Percentiles rank a stretch among this genome's conserved stretches.
phyloP scores from a whole-genome alignment of 2,113 vertebrate species.

The Entomyzon cyanotis region DNA sequence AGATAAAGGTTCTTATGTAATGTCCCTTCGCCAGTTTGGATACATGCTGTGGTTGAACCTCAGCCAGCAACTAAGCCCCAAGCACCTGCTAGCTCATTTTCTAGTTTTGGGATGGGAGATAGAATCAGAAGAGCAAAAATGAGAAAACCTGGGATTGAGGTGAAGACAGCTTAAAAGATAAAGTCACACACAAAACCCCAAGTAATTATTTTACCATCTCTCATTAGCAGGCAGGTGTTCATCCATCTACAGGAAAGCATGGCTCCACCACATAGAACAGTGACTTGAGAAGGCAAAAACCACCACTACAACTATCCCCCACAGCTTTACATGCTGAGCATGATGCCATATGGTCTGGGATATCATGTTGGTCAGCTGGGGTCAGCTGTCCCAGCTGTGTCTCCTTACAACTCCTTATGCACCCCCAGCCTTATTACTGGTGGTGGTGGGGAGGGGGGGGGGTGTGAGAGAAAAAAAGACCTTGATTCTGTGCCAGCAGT shows the following conservation, averaged over 20 bases:
- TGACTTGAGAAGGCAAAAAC: not conserved
- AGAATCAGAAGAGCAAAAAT: not conserved
- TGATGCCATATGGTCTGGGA: not conserved
- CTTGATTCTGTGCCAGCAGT: not conserved
- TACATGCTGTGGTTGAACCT: not conserved
- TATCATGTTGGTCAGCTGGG: not conserved
- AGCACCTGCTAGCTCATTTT: not conserved
- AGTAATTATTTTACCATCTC: not conserved
- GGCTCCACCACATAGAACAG: not conserved
- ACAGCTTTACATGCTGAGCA: not conserved
- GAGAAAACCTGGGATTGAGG: not conserved
- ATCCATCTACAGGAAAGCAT: not conserved
- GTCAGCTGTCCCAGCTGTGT: not conserved
- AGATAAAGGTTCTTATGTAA: not conserved
- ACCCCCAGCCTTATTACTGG: not conserved
- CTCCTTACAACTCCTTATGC: too few species aligned
- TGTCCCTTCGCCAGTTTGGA: not conserved
- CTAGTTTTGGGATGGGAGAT: accelerated
- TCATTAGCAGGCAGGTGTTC: not conserved
- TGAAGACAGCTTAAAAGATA: not conserved
- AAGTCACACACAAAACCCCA: not conserved
- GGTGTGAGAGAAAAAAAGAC: not conserved
- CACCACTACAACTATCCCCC: not conserved
- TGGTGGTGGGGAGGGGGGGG: too few species aligned
- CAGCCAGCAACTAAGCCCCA: not conserved